These are phyloP conservation scores for Bombus ignitus DNA, from an alignment of 1,140 invertebrate genomes.

Conservation along the genomic window DNA sequence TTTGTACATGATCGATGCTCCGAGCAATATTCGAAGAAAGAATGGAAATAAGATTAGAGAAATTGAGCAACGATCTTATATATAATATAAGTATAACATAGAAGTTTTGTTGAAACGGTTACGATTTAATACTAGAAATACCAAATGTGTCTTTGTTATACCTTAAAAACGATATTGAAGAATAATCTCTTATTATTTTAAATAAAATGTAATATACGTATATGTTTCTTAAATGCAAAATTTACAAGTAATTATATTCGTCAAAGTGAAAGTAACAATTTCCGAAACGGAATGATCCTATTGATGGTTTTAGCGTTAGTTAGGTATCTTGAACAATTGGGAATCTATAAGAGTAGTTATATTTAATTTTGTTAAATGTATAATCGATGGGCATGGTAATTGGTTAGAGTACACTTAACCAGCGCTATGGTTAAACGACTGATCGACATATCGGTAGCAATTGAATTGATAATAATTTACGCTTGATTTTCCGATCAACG, in stretches of 20 bases:
- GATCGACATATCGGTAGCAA: constrained; percentile 22
- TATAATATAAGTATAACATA: too few relatives aligned
- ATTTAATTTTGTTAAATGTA: neutral
- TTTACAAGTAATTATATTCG: too few relatives aligned
- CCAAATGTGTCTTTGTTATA: neutral
- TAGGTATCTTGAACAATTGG: neutral
- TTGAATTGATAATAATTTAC: neutral
- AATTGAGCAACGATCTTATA: neutral
- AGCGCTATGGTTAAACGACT: constrained; percentile 4
- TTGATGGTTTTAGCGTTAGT: neutral
- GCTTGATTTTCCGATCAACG: neutral
- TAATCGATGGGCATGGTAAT: neutral
- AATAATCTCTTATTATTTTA: neutral
- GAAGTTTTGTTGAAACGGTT: neutral
- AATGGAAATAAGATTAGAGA: neutral
- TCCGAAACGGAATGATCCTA: neutral
- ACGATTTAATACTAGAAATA: neutral
- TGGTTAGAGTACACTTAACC: neutral
- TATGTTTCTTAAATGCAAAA: neutral
- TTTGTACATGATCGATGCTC: neutral
- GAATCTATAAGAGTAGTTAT: neutral
- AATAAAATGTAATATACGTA: neutral
- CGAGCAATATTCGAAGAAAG: neutral
- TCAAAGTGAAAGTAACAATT: neutral
- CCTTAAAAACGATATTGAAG: neutral